Evolutionary conservation across 2,113 vertebrate species (phyloP).

Genomic region (Podarcis muralis): DNA sequence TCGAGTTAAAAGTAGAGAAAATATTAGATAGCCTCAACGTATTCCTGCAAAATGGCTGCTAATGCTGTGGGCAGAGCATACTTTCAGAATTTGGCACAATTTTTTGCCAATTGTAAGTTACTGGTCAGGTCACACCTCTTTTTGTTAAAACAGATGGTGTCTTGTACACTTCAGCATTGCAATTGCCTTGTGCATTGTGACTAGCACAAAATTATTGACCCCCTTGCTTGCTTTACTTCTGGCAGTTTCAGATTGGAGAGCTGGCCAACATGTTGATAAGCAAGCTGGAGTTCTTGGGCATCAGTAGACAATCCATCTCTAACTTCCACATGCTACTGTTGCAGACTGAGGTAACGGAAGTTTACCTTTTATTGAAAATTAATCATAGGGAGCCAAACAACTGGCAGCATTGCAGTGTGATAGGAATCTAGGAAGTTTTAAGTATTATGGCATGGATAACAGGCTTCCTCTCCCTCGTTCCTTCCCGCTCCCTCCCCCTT

Average conservation of each 20-base stretch:
- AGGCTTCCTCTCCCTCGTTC: not conserved
- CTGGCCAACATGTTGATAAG: constrained; percentile 96
- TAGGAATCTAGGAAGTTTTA: constrained; percentile 8
- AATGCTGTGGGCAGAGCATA: not conserved
- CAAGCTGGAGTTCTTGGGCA: constrained; percentile 98
- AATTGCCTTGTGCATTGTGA: constrained; percentile 8
- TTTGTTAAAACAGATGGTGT: not conserved
- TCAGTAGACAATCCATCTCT: constrained; percentile 95
- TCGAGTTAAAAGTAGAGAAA: not conserved
- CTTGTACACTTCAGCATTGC: not conserved
- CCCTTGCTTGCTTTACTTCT: constrained; percentile 44
- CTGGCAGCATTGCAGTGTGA: constrained; percentile 13
- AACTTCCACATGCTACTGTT: constrained; percentile 98
- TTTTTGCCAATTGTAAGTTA: not conserved
- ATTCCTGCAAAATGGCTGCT: not conserved
- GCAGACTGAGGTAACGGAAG: constrained; percentile 90
- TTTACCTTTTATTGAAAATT: constrained; percentile 56
- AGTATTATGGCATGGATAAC: not conserved
- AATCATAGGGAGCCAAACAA: constrained; percentile 52
- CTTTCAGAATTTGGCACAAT: not conserved
- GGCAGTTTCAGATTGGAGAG: constrained; percentile 98
- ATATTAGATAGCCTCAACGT: not conserved
- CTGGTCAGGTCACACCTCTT: not conserved
- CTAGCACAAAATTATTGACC: not conserved
- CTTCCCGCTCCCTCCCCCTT: not conserved